A percentile compares a stretch with the other conserved stretches of the same genome.
phyloP scores from a whole-genome alignment of 2,113 vertebrate species.

The Grantiella picta region DNA sequence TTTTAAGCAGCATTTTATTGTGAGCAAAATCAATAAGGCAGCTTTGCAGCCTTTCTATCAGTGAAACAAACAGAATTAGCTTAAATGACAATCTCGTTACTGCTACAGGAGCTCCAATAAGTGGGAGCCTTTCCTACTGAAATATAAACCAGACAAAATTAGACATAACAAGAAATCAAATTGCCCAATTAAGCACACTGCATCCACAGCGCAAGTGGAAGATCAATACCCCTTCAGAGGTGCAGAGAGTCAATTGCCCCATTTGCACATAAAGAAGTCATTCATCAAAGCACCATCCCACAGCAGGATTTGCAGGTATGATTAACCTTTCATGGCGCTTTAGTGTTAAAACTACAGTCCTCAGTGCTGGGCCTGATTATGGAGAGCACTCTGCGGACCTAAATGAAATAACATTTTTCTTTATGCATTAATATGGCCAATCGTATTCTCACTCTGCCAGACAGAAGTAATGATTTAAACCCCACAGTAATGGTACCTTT shows the following conservation, averaged over 20 bases:
- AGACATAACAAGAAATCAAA: constrained; percentile 14
- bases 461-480: not conserved
- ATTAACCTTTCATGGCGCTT: not conserved
- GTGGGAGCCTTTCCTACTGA: constrained; percentile 15
- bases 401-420: not conserved
- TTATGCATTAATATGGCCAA: not conserved
- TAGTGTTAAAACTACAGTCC: not conserved
- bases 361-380: not conserved
- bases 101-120: constrained; percentile 46
- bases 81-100: constrained; percentile 67
- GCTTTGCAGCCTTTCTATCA: constrained; percentile 50
- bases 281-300: constrained; percentile 17
- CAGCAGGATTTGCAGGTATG: not conserved
- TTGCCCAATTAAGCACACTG: constrained; percentile 45
- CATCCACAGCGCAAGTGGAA: constrained; percentile 30
- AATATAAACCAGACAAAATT: constrained; percentile 14
- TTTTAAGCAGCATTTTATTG: not conserved
- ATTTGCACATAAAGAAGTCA: constrained; percentile 19
- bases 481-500: not conserved
- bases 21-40: constrained; percentile 57
- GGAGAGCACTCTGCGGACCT: not conserved
- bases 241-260: constrained; percentile 12
- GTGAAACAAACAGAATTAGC: constrained; percentile 51
- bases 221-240: constrained; percentile 59
- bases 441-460: not conserved